Evolutionary conservation across 2,888 invertebrate species (phyloP).

Genomic region (Temnothorax rugatulus): DNA sequence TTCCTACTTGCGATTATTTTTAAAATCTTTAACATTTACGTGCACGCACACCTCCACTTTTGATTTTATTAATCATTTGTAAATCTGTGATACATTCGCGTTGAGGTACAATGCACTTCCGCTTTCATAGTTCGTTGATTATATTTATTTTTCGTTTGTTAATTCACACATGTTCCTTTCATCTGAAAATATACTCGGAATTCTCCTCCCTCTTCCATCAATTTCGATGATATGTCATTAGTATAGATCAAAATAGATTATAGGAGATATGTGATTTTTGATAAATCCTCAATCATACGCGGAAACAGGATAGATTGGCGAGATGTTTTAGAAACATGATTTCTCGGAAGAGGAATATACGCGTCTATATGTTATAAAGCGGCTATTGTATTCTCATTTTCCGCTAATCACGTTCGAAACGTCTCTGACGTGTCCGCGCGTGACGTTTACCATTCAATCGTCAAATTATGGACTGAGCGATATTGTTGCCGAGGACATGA

Average conservation of each 20-base stretch:
- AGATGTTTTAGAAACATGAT: slow-evolving; percentile 10
- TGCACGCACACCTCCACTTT: neutral
- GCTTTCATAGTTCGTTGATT: neutral
- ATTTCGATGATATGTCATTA: neutral
- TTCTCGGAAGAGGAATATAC: neutral
- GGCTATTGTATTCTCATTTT: neutral
- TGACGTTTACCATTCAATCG: neutral
- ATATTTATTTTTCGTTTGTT: neutral
- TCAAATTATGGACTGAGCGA: neutral
- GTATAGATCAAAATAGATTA: neutral
- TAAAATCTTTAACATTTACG: neutral
- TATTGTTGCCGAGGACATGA: neutral
- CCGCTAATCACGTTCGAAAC: neutral
- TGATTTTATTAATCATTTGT: neutral
- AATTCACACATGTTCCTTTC: neutral
- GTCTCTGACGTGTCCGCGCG: neutral
- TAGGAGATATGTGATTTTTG: neutral
- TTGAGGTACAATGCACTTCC: neutral
- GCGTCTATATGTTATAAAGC: neutral
- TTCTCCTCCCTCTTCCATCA: neutral
- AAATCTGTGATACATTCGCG: neutral
- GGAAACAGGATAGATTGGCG: neutral
- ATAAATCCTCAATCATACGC: neutral
- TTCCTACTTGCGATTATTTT: neutral
- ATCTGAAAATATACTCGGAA: neutral